Percentiles rank a stretch among this genome's conserved stretches.
These are phyloP conservation scores for Falco novaeseelandiae DNA, from an alignment of 2,797 vertebrate genomes.

Conservation along the genomic window DNA sequence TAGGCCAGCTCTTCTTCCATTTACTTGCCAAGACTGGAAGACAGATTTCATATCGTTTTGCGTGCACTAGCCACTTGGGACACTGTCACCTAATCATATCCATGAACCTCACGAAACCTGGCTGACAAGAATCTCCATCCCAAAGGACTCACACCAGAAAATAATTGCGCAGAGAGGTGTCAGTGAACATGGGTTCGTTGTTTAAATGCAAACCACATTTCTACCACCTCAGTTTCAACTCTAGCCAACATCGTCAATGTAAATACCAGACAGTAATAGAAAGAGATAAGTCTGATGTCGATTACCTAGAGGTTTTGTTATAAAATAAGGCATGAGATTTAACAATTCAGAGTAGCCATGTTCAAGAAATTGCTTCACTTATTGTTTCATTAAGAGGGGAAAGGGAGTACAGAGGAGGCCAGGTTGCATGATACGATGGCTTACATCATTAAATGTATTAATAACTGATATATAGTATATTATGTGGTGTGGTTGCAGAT, in stretches of 20 bases:
- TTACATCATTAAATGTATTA: neutral
- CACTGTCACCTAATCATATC: neutral
- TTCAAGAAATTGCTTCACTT: neutral
- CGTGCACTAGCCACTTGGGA: neutral
- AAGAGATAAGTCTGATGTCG: neutral
- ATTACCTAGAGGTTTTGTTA: neutral
- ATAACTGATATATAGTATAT: neutral
- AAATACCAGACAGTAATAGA: neutral
- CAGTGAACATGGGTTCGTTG: neutral
- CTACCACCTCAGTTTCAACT: neutral
- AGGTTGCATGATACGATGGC: neutral
- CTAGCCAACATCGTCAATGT: neutral
- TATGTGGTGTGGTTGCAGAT: neutral
- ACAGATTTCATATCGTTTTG: neutral
- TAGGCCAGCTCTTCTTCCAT: neutral
- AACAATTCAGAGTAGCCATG: neutral
- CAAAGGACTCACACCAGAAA: neutral
- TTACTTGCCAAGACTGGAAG: neutral
- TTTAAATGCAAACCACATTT: conserved; percentile 1
- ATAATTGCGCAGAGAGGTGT: neutral
- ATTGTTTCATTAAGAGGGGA: neutral
- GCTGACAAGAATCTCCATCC: neutral
- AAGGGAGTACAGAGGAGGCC: neutral
- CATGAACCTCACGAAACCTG: neutral
- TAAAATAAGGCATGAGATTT: neutral